These are phyloP conservation scores for Circaetus gallicus DNA, from an alignment of 2,113 vertebrate species.

Conservation along the genomic window DNA sequence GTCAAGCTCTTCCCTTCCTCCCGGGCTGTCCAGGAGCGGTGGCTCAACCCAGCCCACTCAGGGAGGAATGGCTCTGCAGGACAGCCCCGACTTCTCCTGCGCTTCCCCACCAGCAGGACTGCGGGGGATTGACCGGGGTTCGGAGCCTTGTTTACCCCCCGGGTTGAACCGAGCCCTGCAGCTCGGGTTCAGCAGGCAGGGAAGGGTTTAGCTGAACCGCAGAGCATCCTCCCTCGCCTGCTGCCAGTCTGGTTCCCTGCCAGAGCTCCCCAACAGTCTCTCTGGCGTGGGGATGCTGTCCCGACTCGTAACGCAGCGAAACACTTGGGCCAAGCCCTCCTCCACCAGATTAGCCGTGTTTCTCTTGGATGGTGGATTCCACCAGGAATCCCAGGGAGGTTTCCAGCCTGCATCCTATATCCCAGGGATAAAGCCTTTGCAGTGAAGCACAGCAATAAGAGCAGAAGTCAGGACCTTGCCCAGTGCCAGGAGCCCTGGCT, in stretches of 20 bases:
- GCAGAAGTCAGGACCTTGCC: not conserved
- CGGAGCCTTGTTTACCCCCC: not conserved
- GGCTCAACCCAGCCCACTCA: not conserved
- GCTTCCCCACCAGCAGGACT: accelerated
- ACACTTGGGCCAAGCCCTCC: accelerated
- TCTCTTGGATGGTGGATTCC: not conserved
- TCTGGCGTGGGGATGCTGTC: accelerated
- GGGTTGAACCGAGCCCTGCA: accelerated
- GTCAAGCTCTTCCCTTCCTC: not conserved
- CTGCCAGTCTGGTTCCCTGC: not conserved
- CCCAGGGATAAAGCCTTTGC: not conserved
- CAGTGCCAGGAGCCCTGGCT: not conserved
- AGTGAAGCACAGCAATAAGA: accelerated
- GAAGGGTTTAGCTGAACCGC: not conserved
- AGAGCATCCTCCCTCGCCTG: not conserved
- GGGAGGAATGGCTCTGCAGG: not conserved
- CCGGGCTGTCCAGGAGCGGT: accelerated
- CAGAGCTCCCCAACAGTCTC: not conserved
- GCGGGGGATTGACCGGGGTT: not conserved
- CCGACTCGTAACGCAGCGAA: accelerated
- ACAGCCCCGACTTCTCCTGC: not conserved
- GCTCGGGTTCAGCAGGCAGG: not conserved
- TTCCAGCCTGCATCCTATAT: not conserved
- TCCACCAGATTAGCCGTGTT: accelerated
- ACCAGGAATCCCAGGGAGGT: not conserved